Conservation (phyloP, 2,888 invertebrate species). For the Tachystola acroxantha region DNA sequence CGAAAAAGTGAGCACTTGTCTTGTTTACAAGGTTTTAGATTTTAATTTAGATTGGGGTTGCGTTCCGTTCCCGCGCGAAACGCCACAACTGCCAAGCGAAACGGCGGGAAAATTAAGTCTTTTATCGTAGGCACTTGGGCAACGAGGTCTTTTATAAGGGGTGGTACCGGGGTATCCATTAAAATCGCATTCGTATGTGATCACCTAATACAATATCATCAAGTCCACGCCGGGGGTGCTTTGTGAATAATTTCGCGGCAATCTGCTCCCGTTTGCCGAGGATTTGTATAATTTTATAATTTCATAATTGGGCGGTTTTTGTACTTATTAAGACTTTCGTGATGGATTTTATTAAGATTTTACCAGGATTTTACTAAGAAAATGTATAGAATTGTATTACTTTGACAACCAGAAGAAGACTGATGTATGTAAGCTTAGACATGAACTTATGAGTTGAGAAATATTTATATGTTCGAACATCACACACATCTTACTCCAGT, state of each 20-base stretch:
- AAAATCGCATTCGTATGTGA: conserved; percentile 78
- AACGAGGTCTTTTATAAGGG: conserved; percentile 34
- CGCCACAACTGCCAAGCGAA: conserved; percentile 42
- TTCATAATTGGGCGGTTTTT: conserved; percentile 42
- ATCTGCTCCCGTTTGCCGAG: conserved; percentile 69
- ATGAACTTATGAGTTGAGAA: no score
- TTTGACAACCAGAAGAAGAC: no score
- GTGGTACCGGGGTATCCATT: conserved; percentile 58
- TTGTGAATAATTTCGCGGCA: conserved; percentile 77
- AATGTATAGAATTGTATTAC: no score
- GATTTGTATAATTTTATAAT: conserved; percentile 56
- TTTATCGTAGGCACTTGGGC: conserved; percentile 33
- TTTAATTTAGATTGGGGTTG: conserved; percentile 80
- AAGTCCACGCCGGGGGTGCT: conserved; percentile 66
- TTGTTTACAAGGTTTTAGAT: conserved; percentile 80
- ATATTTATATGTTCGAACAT: no score
- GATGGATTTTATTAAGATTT: no score
- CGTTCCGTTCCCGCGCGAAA: conserved; percentile 30
- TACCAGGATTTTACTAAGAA: no score
- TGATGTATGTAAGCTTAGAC: no score
- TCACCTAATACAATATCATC: conserved; percentile 79
- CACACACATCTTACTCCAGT: no score
- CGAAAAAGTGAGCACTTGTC: conserved; percentile 80
- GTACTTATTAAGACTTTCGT: not conserved
- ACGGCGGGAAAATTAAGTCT: conserved; percentile 33